These are phyloP conservation scores for Sebastiscus albofasciatus DNA, from an alignment of 2,797 vertebrate species.

Conservation along the genomic window DNA sequence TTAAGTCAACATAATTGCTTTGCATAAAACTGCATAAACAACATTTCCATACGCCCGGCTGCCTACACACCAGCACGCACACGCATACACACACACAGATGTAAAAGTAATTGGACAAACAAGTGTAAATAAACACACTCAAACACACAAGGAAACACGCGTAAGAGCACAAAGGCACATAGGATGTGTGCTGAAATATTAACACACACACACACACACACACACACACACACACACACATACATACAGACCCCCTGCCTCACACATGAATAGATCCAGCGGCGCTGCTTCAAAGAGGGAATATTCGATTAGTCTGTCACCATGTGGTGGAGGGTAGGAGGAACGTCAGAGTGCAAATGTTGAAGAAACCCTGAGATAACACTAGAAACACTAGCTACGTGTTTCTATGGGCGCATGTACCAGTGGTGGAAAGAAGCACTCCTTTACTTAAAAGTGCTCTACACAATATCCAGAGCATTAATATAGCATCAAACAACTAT, in stretches of 20 bases:
- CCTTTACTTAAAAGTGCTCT: neutral
- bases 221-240: neutral
- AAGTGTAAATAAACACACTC: conserved; percentile 68
- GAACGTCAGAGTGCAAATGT: conserved; percentile 36
- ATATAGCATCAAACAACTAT: no score
- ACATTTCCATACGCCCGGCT: conserved; percentile 71
- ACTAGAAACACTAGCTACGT: conserved; percentile 9
- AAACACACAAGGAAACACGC: conserved; percentile 48
- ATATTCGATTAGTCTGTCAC: conserved; percentile 75
- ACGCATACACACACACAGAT: conserved; percentile 17
- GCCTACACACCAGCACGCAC: conserved; percentile 51
- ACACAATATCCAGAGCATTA: no score
- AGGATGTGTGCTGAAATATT: conserved; percentile 19
- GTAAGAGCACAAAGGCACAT: conserved; percentile 50
- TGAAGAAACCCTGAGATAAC: conserved; percentile 44
- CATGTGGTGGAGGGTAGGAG: conserved; percentile 38
- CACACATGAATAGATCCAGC: conserved; percentile 65
- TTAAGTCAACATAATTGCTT: conserved; percentile 83
- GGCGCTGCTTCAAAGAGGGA: conserved; percentile 69
- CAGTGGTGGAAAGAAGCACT: neutral
- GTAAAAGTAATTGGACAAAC: conserved; percentile 66
- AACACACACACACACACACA: conserved; percentile 8
- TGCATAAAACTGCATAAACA: conserved; percentile 83
- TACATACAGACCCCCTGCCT: conserved; percentile 43
- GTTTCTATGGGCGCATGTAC: neutral